A percentile compares a stretch with the other conserved stretches of the same genome.
These are phyloP conservation scores for Microplitis demolitor DNA, from an alignment of 1,140 invertebrate genomes.

Conservation along the genomic window DNA sequence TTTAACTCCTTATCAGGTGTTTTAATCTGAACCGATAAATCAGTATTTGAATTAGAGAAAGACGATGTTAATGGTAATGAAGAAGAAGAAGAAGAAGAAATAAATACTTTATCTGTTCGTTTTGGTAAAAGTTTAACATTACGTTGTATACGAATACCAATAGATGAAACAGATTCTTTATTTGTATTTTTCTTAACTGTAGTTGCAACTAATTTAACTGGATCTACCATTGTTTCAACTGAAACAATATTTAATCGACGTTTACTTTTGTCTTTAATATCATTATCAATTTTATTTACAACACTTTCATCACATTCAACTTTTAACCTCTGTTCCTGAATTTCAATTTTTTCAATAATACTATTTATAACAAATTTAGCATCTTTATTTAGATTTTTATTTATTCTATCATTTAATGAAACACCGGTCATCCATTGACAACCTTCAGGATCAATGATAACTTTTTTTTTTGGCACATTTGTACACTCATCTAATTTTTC, in stretches of 20 bases:
- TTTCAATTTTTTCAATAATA: constrained; percentile 5
- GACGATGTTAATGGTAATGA: background rate
- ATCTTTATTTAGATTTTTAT: background rate
- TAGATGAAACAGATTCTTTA: constrained; percentile 35
- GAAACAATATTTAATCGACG: constrained; percentile 49
- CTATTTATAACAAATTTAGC: constrained; percentile 20
- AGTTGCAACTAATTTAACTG: constrained; percentile 41
- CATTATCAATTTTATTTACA: background rate
- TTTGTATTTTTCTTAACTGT: constrained; percentile 21
- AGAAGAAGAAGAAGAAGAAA: background rate
- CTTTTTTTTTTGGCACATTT: constrained; percentile 38
- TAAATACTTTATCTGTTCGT: constrained; percentile 41
- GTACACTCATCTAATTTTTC: constrained; percentile 27
- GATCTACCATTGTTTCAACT: constrained; percentile 48
- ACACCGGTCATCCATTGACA: constrained; percentile 39
- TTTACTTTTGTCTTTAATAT: constrained; percentile 32
- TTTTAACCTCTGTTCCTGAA: constrained; percentile 1
- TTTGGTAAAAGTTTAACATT: constrained; percentile 56
- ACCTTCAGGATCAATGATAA: constrained; percentile 52
- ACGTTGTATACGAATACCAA: constrained; percentile 50
- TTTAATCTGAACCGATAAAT: background rate
- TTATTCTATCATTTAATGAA: constrained; percentile 7
- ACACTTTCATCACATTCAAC: constrained; percentile 17
- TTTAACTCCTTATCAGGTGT: background rate
- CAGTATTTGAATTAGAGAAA: background rate